Evolutionary conservation across 1,140 invertebrate genomes (phyloP).

Genomic region (Watersipora subatra): DNA sequence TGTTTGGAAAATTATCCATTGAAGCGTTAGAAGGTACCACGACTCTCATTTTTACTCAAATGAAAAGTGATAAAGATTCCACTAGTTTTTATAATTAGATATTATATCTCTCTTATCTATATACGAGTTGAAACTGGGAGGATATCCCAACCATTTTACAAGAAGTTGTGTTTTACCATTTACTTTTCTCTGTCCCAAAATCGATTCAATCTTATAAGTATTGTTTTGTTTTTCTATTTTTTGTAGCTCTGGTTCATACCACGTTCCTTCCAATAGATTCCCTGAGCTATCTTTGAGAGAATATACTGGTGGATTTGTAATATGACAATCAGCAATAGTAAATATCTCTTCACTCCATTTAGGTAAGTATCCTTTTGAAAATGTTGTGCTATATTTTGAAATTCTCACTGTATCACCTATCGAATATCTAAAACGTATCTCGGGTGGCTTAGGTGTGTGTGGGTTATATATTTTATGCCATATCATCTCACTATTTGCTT

Average conservation of each 20-base stretch:
- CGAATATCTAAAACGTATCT: conserved; percentile 5
- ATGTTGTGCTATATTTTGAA: conserved; percentile 12
- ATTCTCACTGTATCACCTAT: conserved; percentile 19
- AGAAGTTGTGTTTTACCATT: not conserved
- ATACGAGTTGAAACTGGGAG: not conserved
- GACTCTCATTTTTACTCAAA: not conserved
- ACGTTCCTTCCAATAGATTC: conserved; percentile 10
- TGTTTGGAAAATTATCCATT: not conserved
- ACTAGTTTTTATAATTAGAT: not conserved
- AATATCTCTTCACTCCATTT: conserved; percentile 19
- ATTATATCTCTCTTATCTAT: not conserved
- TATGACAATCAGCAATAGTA: conserved; percentile 15
- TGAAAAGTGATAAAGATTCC: not conserved
- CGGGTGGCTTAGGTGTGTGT: not conserved
- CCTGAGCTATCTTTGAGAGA: conserved; percentile 10
- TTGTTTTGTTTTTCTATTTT: not conserved
- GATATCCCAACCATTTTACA: not conserved
- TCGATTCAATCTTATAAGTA: conserved; percentile 3
- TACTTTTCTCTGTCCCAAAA: not conserved
- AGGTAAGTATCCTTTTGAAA: conserved; percentile 18
- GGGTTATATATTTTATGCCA: not conserved
- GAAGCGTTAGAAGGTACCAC: not conserved
- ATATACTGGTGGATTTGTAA: conserved; percentile 9
- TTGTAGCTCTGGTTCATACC: conserved; percentile 3
- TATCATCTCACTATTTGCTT: not conserved